Evolutionary conservation across 2,888 invertebrate genomes (phyloP), one percentile per base, ranked within the genome.

Genomic region (Andrena minutula): DNA sequence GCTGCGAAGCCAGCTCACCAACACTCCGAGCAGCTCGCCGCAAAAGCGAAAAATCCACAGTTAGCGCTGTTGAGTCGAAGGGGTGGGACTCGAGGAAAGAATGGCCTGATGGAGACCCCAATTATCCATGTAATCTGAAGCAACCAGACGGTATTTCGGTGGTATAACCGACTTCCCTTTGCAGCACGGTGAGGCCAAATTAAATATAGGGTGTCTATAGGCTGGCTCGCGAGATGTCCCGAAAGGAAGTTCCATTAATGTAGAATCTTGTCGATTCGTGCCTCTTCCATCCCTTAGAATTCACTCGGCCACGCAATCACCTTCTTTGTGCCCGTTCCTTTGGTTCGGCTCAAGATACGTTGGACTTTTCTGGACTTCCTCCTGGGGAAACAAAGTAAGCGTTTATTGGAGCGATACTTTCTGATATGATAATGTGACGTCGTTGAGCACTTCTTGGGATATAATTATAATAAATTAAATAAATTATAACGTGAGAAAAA

Each of bases 41-140:
- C 49, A 47, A 73, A 41, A 69, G 64, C 72, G 61, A 76, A 63
- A 74, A 79, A 70, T 75, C 69, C 75, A 65, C 72, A 78, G 85
- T 82, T 81, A 73, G 53, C 65, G 56, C 60, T 35, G 66, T 32
- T 32, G n/a, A 75, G 75, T 10, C 66, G 73, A 76, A 63, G 69
- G 77, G 77, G 72, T 28, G 68, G 58, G 81, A 74, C 66, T 71
- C 56, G 53, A 65, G 77, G 82, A 87, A 88, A 90, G 88, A 88
- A 87, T 86, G 72, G 70, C 75, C 82, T 83, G 86, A 90, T 79
- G 84, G 83, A 89, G 89, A 87, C 80, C 86, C 84, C 89, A 90
- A 91, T 90, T 90, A 90, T 90, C 89, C 83, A 79, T 90, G 86
- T 90, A 88, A 87, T 87, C 88, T 86, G 80, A 60, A 71, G 79